Conservation (phyloP, 2,888 invertebrate genomes). For the Celastrina argiolus region DNA sequence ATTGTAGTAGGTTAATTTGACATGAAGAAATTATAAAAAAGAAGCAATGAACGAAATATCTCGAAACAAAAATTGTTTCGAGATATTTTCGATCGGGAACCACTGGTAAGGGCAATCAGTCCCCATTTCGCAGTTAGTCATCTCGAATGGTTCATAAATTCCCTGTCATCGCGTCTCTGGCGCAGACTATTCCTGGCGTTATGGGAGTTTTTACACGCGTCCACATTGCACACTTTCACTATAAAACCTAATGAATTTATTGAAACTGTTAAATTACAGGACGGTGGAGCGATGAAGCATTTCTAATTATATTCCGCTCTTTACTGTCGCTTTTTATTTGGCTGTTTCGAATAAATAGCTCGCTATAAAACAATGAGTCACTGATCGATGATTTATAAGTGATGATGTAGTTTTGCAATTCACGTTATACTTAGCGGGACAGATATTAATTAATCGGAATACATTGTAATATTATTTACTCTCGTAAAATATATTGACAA, state of each 20-base stretch:
- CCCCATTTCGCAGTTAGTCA: slow-evolving; percentile 66
- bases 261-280: slow-evolving; percentile 19
- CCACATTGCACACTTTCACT: slow-evolving; percentile 19
- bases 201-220: slow-evolving; percentile 32
- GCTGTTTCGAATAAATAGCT: background rate
- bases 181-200: slow-evolving; percentile 57
- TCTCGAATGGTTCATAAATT: slow-evolving; percentile 72
- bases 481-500: too few species aligned
- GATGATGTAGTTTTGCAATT: background rate
- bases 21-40: too few species aligned
- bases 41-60: too few species aligned
- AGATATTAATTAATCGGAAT: too few species aligned
- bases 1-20: too few species aligned
- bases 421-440: too few species aligned
- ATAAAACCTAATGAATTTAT: slow-evolving; percentile 23
- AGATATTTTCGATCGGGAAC: slow-evolving; percentile 30
- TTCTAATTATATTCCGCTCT: slow-evolving; percentile 19
- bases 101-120: slow-evolving; percentile 37
- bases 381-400: background rate
- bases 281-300: background rate
- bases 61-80: slow-evolving; percentile 23
- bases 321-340: slow-evolving; percentile 13
- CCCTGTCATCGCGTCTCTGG: slow-evolving; percentile 62
- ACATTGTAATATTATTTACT: too few species aligned
- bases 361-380: slow-evolving; percentile 5